Evolutionary conservation across 2,113 vertebrate species (phyloP).

Genomic region (Columba janthina): DNA sequence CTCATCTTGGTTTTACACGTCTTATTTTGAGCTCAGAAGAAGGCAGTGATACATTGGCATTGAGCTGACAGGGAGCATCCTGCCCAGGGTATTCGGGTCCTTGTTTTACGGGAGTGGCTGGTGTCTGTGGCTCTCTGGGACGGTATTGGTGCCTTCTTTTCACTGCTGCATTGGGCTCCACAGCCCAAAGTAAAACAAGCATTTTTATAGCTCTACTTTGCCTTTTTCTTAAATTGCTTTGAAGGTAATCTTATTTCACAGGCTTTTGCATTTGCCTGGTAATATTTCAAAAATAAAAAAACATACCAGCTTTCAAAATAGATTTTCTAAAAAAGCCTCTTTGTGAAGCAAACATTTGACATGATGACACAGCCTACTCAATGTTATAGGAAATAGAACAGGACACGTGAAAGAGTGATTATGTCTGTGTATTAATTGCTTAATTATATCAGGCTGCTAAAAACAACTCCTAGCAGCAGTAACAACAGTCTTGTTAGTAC

Average conservation of each 20-base stretch:
- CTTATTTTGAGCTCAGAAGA: background rate
- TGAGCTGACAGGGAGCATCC: background rate
- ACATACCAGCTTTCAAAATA: background rate
- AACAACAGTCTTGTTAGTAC: background rate
- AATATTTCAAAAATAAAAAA: background rate
- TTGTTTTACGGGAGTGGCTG: background rate
- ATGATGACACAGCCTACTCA: background rate
- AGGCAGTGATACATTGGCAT: background rate
- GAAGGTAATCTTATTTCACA: background rate
- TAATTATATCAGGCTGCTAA: background rate
- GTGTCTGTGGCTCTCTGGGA: background rate
- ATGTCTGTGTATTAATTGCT: background rate
- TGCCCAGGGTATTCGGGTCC: no score
- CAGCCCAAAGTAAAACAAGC: background rate
- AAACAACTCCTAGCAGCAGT: background rate
- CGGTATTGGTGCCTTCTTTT: background rate
- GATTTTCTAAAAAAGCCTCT: background rate
- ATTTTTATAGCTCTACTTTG: background rate
- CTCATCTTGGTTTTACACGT: background rate
- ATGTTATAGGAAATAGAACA: background rate
- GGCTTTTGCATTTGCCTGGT: background rate
- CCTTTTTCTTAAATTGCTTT: background rate
- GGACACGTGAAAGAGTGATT: background rate
- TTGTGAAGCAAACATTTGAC: background rate
- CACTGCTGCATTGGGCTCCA: background rate